These are phyloP conservation scores for Aphyosemion australe DNA, from an alignment of 2,113 vertebrate species.

Conservation along the genomic window DNA sequence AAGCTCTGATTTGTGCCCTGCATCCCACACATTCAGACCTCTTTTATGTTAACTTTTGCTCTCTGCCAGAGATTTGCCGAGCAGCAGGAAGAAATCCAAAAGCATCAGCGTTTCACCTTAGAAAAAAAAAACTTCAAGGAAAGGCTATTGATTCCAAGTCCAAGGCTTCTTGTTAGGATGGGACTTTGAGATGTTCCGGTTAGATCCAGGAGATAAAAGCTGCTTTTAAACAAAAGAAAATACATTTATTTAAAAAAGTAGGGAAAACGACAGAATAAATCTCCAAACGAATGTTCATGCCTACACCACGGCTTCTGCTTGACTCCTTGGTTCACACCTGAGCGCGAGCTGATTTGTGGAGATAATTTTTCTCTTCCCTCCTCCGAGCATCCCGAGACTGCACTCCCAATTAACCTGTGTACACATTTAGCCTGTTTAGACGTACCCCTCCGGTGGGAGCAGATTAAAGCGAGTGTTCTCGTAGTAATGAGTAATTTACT, in stretches of 20 bases:
- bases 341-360: neutral
- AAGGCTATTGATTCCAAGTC: constrained; percentile 33
- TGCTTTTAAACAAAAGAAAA: constrained; percentile 3
- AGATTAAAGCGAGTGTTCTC: constrained; percentile 18
- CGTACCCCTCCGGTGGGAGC: constrained; percentile 1
- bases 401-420: constrained; percentile 36
- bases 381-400: constrained; percentile 5
- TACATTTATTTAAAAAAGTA: neutral
- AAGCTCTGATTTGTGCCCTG: constrained; percentile 27
- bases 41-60: constrained; percentile 35
- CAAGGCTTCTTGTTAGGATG: constrained; percentile 24
- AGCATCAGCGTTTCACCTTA: constrained; percentile 4
- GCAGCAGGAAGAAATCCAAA: constrained; percentile 4
- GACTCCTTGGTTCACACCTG: constrained; percentile 33
- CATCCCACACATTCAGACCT: constrained; percentile 39
- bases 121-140: constrained; percentile 44
- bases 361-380: constrained; percentile 16
- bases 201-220: constrained; percentile 11
- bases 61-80: constrained; percentile 13
- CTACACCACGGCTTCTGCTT: constrained; percentile 4
- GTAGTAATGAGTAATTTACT: constrained; percentile 6
- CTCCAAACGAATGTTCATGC: neutral
- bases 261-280: neutral
- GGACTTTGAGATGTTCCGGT: constrained; percentile 15
- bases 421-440: constrained; percentile 19